Percentiles rank a stretch among this genome's conserved stretches.
Evolutionary conservation across 2,888 invertebrate species (phyloP).

Genomic region (Merodon equestris): DNA sequence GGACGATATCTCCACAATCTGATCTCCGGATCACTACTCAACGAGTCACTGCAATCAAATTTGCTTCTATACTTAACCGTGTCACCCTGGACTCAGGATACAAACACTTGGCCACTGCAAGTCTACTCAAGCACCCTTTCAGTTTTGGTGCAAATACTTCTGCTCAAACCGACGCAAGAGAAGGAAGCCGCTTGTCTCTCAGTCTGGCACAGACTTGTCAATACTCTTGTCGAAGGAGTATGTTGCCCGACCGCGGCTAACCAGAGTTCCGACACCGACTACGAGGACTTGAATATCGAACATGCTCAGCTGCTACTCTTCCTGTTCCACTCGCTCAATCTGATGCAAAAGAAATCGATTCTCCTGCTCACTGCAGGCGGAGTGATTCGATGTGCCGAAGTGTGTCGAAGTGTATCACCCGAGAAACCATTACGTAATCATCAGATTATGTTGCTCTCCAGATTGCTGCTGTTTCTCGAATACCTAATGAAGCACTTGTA

Average conservation of each 20-base stretch:
- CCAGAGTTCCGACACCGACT: conserved; percentile 75
- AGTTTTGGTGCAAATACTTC: conserved; percentile 90
- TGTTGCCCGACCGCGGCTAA: conserved; percentile 72
- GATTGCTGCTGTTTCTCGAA: conserved; percentile 92
- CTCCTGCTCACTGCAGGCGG: conserved; percentile 90
- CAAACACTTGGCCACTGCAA: conserved; percentile 87
- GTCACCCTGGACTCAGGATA: conserved; percentile 85
- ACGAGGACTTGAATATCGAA: conserved; percentile 93
- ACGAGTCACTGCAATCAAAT: conserved; percentile 84
- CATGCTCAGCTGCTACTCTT: conserved; percentile 96
- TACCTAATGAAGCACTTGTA: conserved; percentile 97
- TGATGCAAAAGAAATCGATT: conserved; percentile 98
- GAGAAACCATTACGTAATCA: conserved; percentile 78
- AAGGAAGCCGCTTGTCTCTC: conserved; percentile 93
- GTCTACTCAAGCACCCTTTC: conserved; percentile 88
- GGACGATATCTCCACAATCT: conserved; percentile 82
- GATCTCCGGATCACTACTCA: conserved; percentile 85
- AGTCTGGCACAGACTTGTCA: conserved; percentile 94
- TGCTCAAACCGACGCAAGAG: conserved; percentile 89
- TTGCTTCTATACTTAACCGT: conserved; percentile 87
- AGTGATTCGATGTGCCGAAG: conserved; percentile 84
- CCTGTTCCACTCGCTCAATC: conserved; percentile 94
- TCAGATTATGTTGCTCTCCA: conserved; percentile 90
- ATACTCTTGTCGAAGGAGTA: conserved; percentile 92
- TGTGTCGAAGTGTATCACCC: conserved; percentile 79